Conservation (phyloP, 2,797 vertebrate species). For the Pelodytes ibericus region DNA sequence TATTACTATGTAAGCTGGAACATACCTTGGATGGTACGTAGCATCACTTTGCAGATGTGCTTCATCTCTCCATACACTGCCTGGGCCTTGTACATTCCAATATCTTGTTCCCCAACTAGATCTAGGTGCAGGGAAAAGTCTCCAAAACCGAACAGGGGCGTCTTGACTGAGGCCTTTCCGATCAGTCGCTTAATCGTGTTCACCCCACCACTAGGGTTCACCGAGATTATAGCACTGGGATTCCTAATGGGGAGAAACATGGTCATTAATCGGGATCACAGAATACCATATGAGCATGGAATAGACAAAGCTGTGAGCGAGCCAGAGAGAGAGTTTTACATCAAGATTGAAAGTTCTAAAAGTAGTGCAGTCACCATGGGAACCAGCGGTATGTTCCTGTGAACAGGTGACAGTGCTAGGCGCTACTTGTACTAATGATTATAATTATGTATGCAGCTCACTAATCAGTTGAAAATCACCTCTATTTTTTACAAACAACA, state of each 20-base stretch:
- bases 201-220: not conserved
- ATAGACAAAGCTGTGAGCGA: not conserved
- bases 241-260: not conserved
- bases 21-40: constrained; percentile 17
- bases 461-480: too few relatives aligned
- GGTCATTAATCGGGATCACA: too few relatives aligned
- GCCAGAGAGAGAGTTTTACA: not conserved
- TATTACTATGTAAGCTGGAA: not conserved
- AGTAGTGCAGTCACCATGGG: too few relatives aligned
- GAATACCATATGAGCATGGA: not conserved
- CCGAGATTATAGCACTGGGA: not conserved
- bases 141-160: not conserved
- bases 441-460: too few relatives aligned
- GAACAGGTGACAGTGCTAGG: too few relatives aligned
- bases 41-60: not conserved
- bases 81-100: not conserved
- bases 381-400: too few relatives aligned
- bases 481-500: too few relatives aligned
- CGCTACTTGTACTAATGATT: too few relatives aligned
- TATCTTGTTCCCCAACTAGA: constrained; percentile 1
- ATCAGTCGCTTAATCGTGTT: not conserved
- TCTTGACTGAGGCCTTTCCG: not conserved
- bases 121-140: constrained; percentile 37
- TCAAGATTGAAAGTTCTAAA: not conserved
- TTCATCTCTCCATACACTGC: constrained; percentile 8